Percentiles rank a stretch among this genome's conserved stretches.
Conservation (phyloP, 2,888 invertebrate species). For the Suillia variegata region DNA sequence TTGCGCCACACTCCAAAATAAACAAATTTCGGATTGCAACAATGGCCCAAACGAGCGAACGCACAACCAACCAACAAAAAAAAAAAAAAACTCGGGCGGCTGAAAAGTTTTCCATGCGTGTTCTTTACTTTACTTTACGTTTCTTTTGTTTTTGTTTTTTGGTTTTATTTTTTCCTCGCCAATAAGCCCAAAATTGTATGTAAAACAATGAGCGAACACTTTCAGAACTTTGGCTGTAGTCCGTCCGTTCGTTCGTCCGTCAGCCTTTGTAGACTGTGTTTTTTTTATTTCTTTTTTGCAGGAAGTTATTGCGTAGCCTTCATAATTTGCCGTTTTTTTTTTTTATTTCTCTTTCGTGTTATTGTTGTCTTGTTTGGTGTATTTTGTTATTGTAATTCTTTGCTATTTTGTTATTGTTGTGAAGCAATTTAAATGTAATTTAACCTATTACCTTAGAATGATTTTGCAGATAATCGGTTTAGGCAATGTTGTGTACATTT, state of each 20-base stretch:
- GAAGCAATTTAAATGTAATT: no score
- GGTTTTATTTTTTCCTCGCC: slow-evolving; percentile 29
- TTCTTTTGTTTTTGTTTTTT: slow-evolving; percentile 13
- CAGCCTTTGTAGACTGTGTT: neutral
- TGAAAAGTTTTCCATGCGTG: slow-evolving; percentile 5
- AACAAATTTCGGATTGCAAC: slow-evolving; percentile 10
- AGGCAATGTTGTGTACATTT: no score
- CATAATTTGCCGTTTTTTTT: neutral
- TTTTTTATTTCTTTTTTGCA: slow-evolving; percentile 2
- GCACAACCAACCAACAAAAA: slow-evolving; percentile 13
- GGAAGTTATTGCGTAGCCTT: slow-evolving; percentile 8
- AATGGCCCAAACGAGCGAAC: no score
- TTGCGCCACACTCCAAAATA: neutral
- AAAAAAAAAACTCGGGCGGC: neutral
- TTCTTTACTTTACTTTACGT: neutral
- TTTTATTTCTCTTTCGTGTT: neutral
- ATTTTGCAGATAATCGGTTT: no score
- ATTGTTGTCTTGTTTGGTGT: slow-evolving; percentile 14
- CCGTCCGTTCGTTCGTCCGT: neutral
- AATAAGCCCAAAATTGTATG: slow-evolving; percentile 13
- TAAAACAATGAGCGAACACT: slow-evolving; percentile 7
- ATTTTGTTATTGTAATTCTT: neutral
- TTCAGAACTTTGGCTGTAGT: slow-evolving; percentile 2
- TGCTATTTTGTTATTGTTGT: neutral
- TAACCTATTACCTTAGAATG: no score